A percentile compares a stretch with the other conserved stretches of the same genome.
These are phyloP conservation scores for Channa argus DNA, from an alignment of 2,113 vertebrate species.

Conservation along the genomic window DNA sequence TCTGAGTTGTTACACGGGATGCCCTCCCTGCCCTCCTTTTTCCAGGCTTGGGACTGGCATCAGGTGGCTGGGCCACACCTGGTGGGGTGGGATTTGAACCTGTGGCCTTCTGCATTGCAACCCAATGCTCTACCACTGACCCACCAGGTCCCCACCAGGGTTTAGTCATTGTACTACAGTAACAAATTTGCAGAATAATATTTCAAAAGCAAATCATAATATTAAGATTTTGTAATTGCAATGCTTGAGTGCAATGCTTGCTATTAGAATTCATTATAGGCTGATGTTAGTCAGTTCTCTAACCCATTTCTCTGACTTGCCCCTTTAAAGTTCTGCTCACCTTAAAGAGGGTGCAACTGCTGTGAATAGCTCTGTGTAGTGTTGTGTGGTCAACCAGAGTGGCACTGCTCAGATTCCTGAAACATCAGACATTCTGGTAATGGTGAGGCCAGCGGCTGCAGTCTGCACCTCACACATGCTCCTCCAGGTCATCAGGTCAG, in stretches of 20 bases:
- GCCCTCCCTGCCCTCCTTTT: no score
- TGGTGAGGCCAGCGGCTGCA: constrained; percentile 47
- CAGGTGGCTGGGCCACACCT: no score
- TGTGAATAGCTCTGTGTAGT: constrained; percentile 12
- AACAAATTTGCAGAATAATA: not conserved
- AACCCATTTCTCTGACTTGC: not conserved
- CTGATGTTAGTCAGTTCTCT: not conserved
- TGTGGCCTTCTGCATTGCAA: no score
- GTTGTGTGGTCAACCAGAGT: constrained; percentile 54
- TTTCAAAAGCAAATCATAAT: not conserved
- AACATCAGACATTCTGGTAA: constrained; percentile 71
- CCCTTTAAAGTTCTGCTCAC: not conserved
- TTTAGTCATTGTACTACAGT: not conserved
- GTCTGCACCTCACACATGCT: constrained; percentile 68
- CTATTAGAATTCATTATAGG: no score
- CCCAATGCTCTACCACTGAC: no score
- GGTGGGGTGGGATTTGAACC: no score
- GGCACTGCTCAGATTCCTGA: constrained; percentile 69
- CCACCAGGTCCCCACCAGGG: not conserved
- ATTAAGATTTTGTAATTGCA: not conserved
- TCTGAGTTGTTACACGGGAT: no score
- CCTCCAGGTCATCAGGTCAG: constrained; percentile 70
- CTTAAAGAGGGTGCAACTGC: constrained; percentile 7
- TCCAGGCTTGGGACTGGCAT: no score
- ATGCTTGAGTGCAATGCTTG: no score